These are phyloP conservation scores for Pseudococcus longispinus DNA, from an alignment of 2,888 invertebrate genomes.

Conservation along the genomic window DNA sequence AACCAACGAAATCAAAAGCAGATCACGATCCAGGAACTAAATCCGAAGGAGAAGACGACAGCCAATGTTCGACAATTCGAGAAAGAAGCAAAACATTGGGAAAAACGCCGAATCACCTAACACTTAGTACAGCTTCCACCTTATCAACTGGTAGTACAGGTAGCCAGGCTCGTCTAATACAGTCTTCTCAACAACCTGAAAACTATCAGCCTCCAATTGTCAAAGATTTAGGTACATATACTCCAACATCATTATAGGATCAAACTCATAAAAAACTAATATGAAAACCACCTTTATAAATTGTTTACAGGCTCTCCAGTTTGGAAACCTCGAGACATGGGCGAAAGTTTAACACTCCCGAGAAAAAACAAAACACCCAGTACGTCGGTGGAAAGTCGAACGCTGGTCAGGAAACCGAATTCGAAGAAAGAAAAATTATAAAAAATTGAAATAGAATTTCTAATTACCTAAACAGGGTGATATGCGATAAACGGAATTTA, in stretches of 20 bases:
- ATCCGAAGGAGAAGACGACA: conserved; percentile 72
- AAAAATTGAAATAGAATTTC: background rate
- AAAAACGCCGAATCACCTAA: conserved; percentile 91
- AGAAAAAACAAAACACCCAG: conserved; percentile 66
- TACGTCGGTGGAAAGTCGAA: conserved; percentile 59
- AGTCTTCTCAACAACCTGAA: conserved; percentile 91
- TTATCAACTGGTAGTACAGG: conserved; percentile 92
- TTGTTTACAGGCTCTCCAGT: conserved; percentile 83
- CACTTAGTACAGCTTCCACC: conserved; percentile 91
- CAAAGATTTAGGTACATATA: conserved; percentile 84
- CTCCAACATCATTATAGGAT: background rate
- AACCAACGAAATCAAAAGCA: conserved; percentile 22
- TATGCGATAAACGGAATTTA: conserved; percentile 17
- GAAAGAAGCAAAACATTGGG: conserved; percentile 74
- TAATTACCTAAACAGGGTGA: background rate
- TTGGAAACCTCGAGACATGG: conserved; percentile 94
- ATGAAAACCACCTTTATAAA: no score
- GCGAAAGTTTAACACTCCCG: conserved; percentile 71
- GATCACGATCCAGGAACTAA: conserved; percentile 57
- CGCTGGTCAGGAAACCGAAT: conserved; percentile 59
- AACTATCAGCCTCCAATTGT: conserved; percentile 88
- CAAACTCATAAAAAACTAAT: background rate
- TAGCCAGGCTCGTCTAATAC: conserved; percentile 90
- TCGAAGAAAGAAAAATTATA: conserved; percentile 56
- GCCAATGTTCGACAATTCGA: conserved; percentile 82